Percentiles rank a stretch among this genome's conserved stretches.
phyloP scores from a whole-genome alignment of 1,140 invertebrate species.

The Oryzaephilus surinamensis region DNA sequence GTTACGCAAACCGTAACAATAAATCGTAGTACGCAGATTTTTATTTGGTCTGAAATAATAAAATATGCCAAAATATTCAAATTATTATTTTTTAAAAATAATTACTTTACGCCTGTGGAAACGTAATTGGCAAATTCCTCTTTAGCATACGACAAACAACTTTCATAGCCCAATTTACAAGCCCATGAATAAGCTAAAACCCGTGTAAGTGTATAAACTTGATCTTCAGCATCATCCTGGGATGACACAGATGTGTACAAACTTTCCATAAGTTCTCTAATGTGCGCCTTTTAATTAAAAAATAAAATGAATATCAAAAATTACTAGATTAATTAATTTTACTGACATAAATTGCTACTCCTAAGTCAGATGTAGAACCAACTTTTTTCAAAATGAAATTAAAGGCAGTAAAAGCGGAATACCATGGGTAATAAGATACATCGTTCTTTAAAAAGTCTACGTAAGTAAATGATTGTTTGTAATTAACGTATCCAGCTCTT shows the following conservation, averaged over 20 bases:
- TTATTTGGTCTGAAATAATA: constrained; percentile 36
- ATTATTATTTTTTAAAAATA: background rate
- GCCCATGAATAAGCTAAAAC: constrained; percentile 38
- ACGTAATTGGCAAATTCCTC: constrained; percentile 23
- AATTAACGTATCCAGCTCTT: constrained; percentile 36
- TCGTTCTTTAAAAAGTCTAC: constrained; percentile 50
- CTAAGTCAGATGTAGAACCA: no score
- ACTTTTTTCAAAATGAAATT: constrained; percentile 31
- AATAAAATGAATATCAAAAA: background rate
- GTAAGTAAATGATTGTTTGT: constrained; percentile 43
- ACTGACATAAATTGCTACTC: no score
- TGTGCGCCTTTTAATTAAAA: no score
- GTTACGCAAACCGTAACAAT: constrained; percentile 44
- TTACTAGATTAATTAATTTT: background rate
- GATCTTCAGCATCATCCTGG: constrained; percentile 13
- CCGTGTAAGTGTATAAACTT: constrained; percentile 34
- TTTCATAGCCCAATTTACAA: constrained; percentile 39
- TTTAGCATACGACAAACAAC: constrained; percentile 37
- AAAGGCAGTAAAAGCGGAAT: constrained; percentile 44
- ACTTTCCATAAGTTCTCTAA: constrained; percentile 35
- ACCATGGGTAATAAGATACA: constrained; percentile 54
- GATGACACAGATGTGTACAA: constrained; percentile 49
- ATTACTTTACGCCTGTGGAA: background rate
- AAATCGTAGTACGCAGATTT: constrained; percentile 47
- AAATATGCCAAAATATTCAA: background rate